Evolutionary conservation across 2,113 vertebrate species (phyloP), one percentile per base, ranked within the genome.

Genomic region (Ibidorhyncha struthersii): DNA sequence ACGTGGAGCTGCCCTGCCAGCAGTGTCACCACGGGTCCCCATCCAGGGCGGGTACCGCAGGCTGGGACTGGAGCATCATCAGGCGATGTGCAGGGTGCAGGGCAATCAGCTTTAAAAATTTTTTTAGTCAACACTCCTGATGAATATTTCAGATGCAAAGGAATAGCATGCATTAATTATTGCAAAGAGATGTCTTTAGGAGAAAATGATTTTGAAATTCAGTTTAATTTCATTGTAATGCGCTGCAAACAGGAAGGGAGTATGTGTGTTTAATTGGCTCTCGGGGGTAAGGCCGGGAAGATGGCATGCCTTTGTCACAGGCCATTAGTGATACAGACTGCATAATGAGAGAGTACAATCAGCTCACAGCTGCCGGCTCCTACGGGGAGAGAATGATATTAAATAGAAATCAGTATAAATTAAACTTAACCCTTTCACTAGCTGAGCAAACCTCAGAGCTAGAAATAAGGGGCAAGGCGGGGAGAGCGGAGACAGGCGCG

Each of bases 221-320:
- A 50, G 97, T 98, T 98, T 98, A 98, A 98, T 98, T 98, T 98
- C 97, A 97, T 98, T 98, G 98, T 98, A 96, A 97, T 96, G 97
- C 66, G 80, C 97, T 34, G 82, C 97, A 97, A 97, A 97, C 97
- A 98, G 98, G 97, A 98, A 98, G 98, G 98, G 97, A 98, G 97
- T 96, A 77, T 97, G 97, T 97, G 98, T 97, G 97, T 98, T 98
- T 99, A 99, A 99, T 99, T 99, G 99, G 99, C 98, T 99, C 98
- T 99, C 98, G 98, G 98, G 99, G 98, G 98, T 98, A 97, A 98
- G 98, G 98, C 98, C 98, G 98, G 98, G 98, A 98, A 98, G 98
- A 99, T 98, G 97, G 98, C 98, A 98, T 96, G 98, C 98, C 98
- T 98, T 99, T 99, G 99, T 99, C 99, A 99, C 99, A 99, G 99